phyloP scores from a whole-genome alignment of 2,888 invertebrate species.

The Leptinotarsa rubiginosa region DNA sequence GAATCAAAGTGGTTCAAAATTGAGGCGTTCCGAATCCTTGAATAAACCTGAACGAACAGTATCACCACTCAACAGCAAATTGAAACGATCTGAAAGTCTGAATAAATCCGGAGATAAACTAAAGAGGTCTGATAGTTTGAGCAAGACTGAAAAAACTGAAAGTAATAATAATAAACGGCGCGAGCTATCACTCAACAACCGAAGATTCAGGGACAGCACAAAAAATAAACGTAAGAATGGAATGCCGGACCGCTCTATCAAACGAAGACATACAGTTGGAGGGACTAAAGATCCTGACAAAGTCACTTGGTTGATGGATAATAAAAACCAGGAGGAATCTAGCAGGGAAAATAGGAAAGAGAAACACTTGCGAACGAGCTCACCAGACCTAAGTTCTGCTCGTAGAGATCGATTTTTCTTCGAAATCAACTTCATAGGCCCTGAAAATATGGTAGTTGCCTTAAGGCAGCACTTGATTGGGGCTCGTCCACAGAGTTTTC shows the following conservation, averaged over 20 bases:
- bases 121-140: slow-evolving; percentile 74
- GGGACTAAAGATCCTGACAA: slow-evolving; percentile 90
- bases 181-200: slow-evolving; percentile 66
- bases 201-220: slow-evolving; percentile 69
- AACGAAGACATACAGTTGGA: slow-evolving; percentile 91
- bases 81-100: slow-evolving; percentile 73
- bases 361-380: slow-evolving; percentile 72
- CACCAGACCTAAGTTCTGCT: slow-evolving; percentile 71
- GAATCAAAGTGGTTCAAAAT: slow-evolving; percentile 63
- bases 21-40: slow-evolving; percentile 74
- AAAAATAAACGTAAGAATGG: slow-evolving; percentile 82
- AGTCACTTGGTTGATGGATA: slow-evolving; percentile 69
- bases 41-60: slow-evolving; percentile 70
- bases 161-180: slow-evolving; percentile 82
- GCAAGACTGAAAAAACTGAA: slow-evolving; percentile 82
- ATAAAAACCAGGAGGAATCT: slow-evolving; percentile 68
- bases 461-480: slow-evolving; percentile 67
- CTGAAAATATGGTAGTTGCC: slow-evolving; percentile 69
- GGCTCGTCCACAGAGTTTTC: slow-evolving; percentile 68
- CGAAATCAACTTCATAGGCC: slow-evolving; percentile 69
- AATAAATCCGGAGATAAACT: slow-evolving; percentile 69
- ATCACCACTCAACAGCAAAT: slow-evolving; percentile 66
- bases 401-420: slow-evolving; percentile 66
- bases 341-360: slow-evolving; percentile 65
- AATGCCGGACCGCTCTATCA: slow-evolving; percentile 85